A percentile compares a stretch with the other conserved stretches of the same genome.
phyloP scores from a whole-genome alignment of 2,113 vertebrate species.

The Sciurus niger region DNA sequence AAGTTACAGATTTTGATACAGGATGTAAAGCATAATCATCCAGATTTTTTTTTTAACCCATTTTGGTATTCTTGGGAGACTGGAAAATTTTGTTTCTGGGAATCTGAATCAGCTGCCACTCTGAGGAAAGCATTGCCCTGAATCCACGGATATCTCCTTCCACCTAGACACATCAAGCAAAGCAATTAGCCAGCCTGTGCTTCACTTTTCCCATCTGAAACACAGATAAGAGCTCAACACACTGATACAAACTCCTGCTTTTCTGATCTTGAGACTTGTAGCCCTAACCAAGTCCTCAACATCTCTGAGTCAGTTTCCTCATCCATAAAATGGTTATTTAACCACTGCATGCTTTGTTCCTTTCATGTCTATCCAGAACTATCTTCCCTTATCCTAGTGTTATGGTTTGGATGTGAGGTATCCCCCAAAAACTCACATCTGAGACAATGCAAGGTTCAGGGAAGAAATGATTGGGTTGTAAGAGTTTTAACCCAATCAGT shows the following conservation, averaged over 20 bases:
- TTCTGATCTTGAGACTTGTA: neutral
- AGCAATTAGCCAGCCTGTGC: neutral
- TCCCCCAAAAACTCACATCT: too few relatives aligned
- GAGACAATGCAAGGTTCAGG: too few relatives aligned
- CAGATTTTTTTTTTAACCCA: neutral
- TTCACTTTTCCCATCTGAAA: neutral
- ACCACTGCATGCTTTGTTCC: too few relatives aligned
- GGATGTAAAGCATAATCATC: too few relatives aligned
- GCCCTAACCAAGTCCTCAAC: neutral
- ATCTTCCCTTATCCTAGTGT: neutral
- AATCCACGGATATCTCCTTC: neutral
- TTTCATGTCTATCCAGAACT: neutral
- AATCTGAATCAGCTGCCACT: neutral
- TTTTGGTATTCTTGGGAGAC: neutral
- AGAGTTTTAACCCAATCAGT: too few relatives aligned
- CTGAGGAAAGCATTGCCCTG: neutral
- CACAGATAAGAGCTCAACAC: neutral
- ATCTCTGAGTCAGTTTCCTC: neutral
- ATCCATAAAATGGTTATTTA: neutral
- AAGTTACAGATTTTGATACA: neutral
- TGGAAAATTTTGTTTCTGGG: neutral
- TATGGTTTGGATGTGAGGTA: too few relatives aligned
- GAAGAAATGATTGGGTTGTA: too few relatives aligned
- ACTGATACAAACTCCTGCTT: neutral
- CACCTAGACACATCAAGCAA: neutral